Base-by-base conservation (phyloP, 2,797 vertebrate genomes). In the Mormyrus proboscirostris region DNA sequence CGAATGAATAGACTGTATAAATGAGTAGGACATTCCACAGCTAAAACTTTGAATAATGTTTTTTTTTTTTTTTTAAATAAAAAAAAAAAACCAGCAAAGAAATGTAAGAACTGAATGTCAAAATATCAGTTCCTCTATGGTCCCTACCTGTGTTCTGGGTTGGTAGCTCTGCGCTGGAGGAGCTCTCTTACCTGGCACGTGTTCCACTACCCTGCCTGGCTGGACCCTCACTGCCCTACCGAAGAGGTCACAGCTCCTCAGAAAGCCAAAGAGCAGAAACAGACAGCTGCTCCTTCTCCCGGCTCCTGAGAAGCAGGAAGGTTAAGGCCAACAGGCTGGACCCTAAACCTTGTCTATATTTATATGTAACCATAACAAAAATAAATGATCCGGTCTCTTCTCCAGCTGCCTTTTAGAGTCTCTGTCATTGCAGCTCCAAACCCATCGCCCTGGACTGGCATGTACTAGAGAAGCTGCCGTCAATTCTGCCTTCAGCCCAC, bases 121-220 rank as follows among this genome's bases (percentile, higher is more conserved):
- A 47, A 65, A n/a, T 44, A 49, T n/a, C 10, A 2, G 16, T 5
- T 10, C 25, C 88, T 41, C 51, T 82, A n/a, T 8, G 38, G 76
- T 47, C 76, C 76, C 76, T 47, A 50, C 7, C 19, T 49, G 89
- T 16, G 50, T 69, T 90, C 44, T 91, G 87, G 90, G 55, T 51
- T 85, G n/a, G 62, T 19, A 91, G 91, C 92, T 91, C 92, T 92
- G 92, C 92, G 93, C 92, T 92, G 90, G 89, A 85, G 89, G 91
- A 93, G 93, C 92, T 93, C 88, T 57, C 89, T 91, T 90, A 94
- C 92, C 91, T 94, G 89, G 93, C 90, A 88, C 91, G 88, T 91
- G 93, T 93, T 93, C 91, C 41, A 19, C 76, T 94, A 93, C 93
- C 91, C 47, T n/a, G 14, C 91, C 91, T 92, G 92, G 92, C 90